A percentile compares a stretch with the other conserved stretches of the same genome.
These are phyloP conservation scores for Gadus macrocephalus DNA, from an alignment of 2,113 vertebrate genomes.

Conservation along the genomic window DNA sequence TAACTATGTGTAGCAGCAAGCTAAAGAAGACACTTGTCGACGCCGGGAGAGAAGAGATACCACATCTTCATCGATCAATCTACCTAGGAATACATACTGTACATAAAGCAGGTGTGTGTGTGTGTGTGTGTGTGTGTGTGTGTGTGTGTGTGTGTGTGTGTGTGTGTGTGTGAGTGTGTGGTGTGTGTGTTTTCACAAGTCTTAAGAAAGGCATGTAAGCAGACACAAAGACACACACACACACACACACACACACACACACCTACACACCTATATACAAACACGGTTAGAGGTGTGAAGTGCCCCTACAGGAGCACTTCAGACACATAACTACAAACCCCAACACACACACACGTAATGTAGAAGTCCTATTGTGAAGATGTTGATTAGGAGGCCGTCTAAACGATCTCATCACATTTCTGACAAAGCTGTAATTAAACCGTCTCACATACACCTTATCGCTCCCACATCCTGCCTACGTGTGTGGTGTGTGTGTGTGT, in stretches of 20 bases:
- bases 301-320: not conserved
- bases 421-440: not conserved
- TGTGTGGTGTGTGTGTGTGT: constrained; percentile 6
- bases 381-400: not conserved
- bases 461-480: not conserved
- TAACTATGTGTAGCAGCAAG: too few relatives aligned
- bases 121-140: not conserved
- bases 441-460: not conserved
- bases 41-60: too few relatives aligned
- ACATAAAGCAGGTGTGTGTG: not conserved
- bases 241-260: constrained; percentile 10
- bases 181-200: constrained; percentile 26
- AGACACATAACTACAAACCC: constrained; percentile 6
- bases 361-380: constrained; percentile 10
- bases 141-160: not conserved
- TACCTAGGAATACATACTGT: constrained; percentile 37
- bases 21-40: too few relatives aligned
- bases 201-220: constrained; percentile 20
- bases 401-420: not conserved
- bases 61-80: constrained; percentile 1
- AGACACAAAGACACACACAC: constrained; percentile 5
- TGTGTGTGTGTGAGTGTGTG: constrained; percentile 8
- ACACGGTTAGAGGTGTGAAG: not conserved
- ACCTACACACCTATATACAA: constrained; percentile 1
- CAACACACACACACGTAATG: not conserved